Percentiles rank a stretch among this genome's conserved stretches.
These are phyloP conservation scores for Phthorimaea operculella DNA, from an alignment of 1,140 invertebrate species.

Conservation along the genomic window DNA sequence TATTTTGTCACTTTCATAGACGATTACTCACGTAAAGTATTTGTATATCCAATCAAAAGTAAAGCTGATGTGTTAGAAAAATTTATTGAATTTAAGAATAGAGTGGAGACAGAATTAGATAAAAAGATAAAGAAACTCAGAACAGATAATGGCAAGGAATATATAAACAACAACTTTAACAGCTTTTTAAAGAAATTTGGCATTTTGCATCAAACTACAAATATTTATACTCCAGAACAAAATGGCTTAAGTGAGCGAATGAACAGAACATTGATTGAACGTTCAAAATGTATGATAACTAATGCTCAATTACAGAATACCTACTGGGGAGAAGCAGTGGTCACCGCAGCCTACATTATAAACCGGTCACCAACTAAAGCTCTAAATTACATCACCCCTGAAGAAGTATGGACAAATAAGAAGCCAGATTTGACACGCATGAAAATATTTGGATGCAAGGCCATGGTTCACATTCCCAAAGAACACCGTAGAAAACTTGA, in stretches of 20 bases:
- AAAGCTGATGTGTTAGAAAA: slow-evolving; percentile 44
- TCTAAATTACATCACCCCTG: slow-evolving; percentile 17
- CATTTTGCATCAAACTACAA: slow-evolving; percentile 25
- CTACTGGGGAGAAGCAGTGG: slow-evolving; percentile 8
- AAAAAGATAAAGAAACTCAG: too few relatives aligned
- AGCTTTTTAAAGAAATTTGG: slow-evolving; percentile 29
- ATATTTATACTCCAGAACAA: slow-evolving; percentile 34
- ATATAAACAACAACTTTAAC: slow-evolving; percentile 33
- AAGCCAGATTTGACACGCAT: slow-evolving; percentile 37
- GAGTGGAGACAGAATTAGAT: too few relatives aligned
- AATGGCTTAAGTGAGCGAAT: too few relatives aligned
- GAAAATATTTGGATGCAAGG: slow-evolving; percentile 48
- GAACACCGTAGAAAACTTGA: slow-evolving; percentile 33
- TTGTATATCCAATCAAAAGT: slow-evolving; percentile 40
- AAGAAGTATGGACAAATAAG: slow-evolving; percentile 28
- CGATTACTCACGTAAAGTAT: slow-evolving; percentile 40
- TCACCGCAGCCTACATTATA: slow-evolving; percentile 7
- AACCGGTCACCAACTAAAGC: slow-evolving; percentile 14
- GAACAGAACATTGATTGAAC: slow-evolving; percentile 30
- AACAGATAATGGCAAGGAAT: slow-evolving; percentile 55
- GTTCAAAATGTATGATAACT: slow-evolving; percentile 18
- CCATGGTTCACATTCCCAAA: slow-evolving; percentile 42
- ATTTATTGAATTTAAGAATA: too few relatives aligned
- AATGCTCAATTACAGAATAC: slow-evolving; percentile 11
- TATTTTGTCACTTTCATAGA: slow-evolving; percentile 56